These are phyloP conservation scores for Leuciscus waleckii DNA, from an alignment of 2,797 vertebrate species.

Conservation along the genomic window DNA sequence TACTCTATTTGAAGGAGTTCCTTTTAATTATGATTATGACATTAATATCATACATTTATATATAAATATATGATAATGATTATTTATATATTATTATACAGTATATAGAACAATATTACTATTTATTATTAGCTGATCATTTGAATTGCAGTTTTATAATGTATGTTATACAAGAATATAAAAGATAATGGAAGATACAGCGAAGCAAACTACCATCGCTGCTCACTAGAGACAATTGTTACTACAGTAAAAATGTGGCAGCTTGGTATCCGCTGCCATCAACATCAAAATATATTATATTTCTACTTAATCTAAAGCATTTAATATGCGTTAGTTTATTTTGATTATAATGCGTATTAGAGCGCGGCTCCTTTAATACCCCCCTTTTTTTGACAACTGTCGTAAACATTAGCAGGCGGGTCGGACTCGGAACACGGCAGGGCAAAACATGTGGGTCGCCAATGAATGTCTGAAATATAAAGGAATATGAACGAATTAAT, in stretches of 20 bases:
- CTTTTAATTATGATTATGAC: no score
- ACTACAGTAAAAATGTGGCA: not conserved
- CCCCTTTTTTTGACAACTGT: conserved; percentile 51
- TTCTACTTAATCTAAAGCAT: not conserved
- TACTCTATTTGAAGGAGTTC: no score
- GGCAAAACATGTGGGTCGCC: conserved; percentile 2
- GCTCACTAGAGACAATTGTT: not conserved
- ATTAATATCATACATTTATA: no score
- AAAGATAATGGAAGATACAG: not conserved
- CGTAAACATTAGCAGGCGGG: conserved; percentile 43
- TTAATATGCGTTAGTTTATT: not conserved
- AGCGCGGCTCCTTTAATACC: not conserved
- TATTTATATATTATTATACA: not conserved
- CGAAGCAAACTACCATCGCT: not conserved
- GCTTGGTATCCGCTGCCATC: not conserved
- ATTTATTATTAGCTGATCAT: not conserved
- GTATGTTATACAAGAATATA: not conserved
- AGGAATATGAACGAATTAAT: conserved; percentile 19
- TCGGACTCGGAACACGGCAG: conserved; percentile 74
- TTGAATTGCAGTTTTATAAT: not conserved
- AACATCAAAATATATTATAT: not conserved
- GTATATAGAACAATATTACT: not conserved
- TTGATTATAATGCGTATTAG: not conserved
- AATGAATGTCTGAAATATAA: not conserved
- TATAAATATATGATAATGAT: no score